phyloP scores from a whole-genome alignment of 2,888 invertebrate species.

The Aplocera efformata region DNA sequence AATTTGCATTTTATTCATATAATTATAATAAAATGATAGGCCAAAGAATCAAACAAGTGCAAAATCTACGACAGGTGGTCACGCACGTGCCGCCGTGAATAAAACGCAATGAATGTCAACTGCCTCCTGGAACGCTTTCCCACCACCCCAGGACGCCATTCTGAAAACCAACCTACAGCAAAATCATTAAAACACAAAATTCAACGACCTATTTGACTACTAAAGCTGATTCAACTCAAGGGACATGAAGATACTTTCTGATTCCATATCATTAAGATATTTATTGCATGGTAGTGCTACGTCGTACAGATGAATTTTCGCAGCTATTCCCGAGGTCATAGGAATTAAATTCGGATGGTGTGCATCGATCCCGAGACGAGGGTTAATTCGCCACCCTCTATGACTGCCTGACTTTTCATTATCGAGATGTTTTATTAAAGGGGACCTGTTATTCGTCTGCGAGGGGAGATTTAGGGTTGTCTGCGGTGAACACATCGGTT shows the following conservation, averaged over 20 bases:
- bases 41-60: constrained; percentile 50
- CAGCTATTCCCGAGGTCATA: constrained; percentile 47
- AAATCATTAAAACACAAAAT: constrained; percentile 44
- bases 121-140: constrained; percentile 43
- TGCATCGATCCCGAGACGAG: constrained; percentile 38
- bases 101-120: constrained; percentile 79
- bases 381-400: constrained; percentile 74
- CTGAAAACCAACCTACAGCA: constrained; percentile 41
- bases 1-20: constrained; percentile 38
- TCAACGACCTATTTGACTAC: constrained; percentile 27
- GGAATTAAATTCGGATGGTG: constrained; percentile 50
- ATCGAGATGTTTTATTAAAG: constrained; percentile 81
- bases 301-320: constrained; percentile 56
- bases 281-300: constrained; percentile 55
- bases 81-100: constrained; percentile 72
- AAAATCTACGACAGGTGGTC: constrained; percentile 75
- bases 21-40: constrained; percentile 32
- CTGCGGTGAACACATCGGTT: constrained; percentile 31
- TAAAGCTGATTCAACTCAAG: constrained; percentile 46
- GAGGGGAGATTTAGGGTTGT: constrained; percentile 64
- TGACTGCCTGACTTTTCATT: constrained; percentile 80
- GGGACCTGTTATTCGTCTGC: constrained; percentile 56
- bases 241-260: constrained; percentile 69
- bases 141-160: constrained; percentile 19
- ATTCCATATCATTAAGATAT: constrained; percentile 79